Evolutionary conservation across 2,113 vertebrate genomes (phyloP).

Genomic region (Micromys minutus): DNA sequence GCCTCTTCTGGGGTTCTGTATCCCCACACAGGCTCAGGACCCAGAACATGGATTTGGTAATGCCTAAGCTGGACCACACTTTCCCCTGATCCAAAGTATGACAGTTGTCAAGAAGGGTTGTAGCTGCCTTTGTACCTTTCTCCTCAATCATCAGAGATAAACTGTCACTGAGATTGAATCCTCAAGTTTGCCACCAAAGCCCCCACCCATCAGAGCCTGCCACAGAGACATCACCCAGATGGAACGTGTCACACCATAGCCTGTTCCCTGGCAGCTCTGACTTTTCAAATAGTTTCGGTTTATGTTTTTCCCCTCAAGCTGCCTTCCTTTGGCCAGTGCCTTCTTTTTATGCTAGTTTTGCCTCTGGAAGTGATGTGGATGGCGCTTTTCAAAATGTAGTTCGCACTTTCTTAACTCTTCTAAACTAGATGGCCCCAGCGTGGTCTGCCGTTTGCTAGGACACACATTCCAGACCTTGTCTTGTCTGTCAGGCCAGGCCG

Average conservation of each 20-base stretch:
- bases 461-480: not conserved
- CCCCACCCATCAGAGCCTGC: not conserved
- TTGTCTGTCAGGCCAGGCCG: not conserved
- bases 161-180: not conserved
- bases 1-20: not conserved
- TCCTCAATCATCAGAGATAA: not conserved
- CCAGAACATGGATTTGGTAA: not conserved
- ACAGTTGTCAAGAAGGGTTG: not conserved
- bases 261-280: too few species aligned
- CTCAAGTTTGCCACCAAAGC: not conserved
- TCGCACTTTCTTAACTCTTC: not conserved
- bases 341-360: not conserved
- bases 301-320: not conserved
- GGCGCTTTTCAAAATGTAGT: not conserved
- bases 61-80: not conserved
- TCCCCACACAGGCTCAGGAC: not conserved
- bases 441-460: not conserved
- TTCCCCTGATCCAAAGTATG: not conserved
- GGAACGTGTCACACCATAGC: fast-evolving
- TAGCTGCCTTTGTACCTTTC: too few species aligned
- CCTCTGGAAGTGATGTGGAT: not conserved
- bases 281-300: fast-evolving
- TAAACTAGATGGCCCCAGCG: not conserved
- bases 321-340: not conserved
- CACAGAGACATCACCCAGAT: fast-evolving